Conservation (phyloP, 1,140 invertebrate genomes). For the Meloidogyne exigua region DNA sequence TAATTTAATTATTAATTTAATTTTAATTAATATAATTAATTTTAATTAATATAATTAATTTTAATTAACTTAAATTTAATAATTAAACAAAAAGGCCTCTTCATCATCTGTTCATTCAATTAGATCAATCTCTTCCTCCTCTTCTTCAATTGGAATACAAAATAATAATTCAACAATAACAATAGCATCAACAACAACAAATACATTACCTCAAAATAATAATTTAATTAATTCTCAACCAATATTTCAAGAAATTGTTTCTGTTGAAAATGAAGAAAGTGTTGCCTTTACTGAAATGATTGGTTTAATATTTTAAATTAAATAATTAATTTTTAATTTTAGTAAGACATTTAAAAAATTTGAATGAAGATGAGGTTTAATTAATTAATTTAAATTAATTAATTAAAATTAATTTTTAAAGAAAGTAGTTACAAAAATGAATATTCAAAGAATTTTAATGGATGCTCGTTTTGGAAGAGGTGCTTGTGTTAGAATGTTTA, state of each 20-base stretch:
- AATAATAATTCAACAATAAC: constrained; percentile 20
- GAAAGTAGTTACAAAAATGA: constrained; percentile 51
- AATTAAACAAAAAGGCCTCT: background rate
- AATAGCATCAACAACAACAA: constrained; percentile 20
- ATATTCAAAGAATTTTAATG: constrained; percentile 49
- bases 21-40: too few species aligned
- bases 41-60: too few species aligned
- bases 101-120: constrained; percentile 1
- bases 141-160: background rate
- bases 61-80: too few species aligned
- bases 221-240: constrained; percentile 25
- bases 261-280: background rate
- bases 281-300: background rate
- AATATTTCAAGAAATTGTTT: background rate
- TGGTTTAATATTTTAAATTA: background rate
- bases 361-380: constrained; percentile 44
- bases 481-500: constrained; percentile 39
- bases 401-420: constrained; percentile 12
- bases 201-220: constrained; percentile 31
- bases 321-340: background rate
- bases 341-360: constrained; percentile 39
- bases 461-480: constrained; percentile 41
- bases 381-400: too few species aligned
- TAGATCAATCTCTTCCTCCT: background rate
- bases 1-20: too few species aligned